phyloP scores from a whole-genome alignment of 2,888 invertebrate genomes.

The Papilio elwesi region DNA sequence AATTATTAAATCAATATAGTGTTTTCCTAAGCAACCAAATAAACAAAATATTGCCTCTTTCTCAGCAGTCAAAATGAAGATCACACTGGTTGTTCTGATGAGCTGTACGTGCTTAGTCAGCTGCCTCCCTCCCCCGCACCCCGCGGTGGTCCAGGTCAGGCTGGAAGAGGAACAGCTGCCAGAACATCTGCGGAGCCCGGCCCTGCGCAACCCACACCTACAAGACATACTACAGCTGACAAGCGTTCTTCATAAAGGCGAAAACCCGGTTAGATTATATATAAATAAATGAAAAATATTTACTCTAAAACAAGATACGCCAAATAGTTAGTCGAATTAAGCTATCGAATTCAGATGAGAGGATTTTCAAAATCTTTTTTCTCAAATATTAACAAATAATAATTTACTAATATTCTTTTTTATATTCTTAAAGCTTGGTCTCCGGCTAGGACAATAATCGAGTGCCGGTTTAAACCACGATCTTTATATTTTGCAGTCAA shows the following conservation, averaged over 20 bases:
- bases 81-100: slow-evolving; percentile 55
- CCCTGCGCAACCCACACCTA: slow-evolving; percentile 84
- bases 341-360: no score
- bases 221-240: slow-evolving; percentile 80
- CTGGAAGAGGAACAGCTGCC: slow-evolving; percentile 84
- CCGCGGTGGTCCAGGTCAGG: slow-evolving; percentile 83
- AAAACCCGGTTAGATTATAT: slow-evolving; percentile 75
- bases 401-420: no score
- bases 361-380: no score
- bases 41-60: background rate
- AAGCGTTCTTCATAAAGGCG: slow-evolving; percentile 86
- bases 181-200: slow-evolving; percentile 82
- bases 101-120: slow-evolving; percentile 55
- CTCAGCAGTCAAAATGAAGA: slow-evolving; percentile 54
- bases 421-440: no score
- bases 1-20: no score
- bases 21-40: background rate
- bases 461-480: no score
- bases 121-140: slow-evolving; percentile 79
- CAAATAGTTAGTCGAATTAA: no score
- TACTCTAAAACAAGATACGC: background rate
- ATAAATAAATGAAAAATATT: background rate
- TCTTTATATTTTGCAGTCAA: no score
- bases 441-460: no score
- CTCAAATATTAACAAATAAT: no score